Evolutionary conservation across 2,113 vertebrate genomes (phyloP).

Genomic region (Dipodomys stephensi): DNA sequence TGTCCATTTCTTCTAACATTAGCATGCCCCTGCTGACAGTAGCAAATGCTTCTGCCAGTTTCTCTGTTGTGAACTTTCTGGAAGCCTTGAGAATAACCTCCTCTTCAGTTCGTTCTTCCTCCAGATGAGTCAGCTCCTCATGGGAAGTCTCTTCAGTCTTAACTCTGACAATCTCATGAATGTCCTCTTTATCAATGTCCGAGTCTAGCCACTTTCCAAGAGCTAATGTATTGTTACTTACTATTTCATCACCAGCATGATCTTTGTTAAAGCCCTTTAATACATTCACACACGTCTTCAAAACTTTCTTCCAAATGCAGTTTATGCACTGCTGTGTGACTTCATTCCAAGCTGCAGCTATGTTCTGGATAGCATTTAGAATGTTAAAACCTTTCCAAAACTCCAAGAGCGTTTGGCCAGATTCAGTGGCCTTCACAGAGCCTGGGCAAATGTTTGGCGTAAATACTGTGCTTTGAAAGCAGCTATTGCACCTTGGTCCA

Average conservation of each 20-base stretch:
- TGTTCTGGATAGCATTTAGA: background rate
- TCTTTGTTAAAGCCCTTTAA: background rate
- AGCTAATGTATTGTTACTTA: background rate
- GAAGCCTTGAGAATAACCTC: background rate
- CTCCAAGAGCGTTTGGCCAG: background rate
- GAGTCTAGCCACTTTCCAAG: conserved; percentile 1
- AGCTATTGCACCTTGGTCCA: background rate
- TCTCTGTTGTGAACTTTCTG: background rate
- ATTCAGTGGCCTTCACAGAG: background rate
- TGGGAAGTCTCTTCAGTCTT: background rate
- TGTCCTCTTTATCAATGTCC: background rate
- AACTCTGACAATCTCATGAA: background rate
- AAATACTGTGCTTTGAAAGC: background rate
- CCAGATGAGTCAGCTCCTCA: background rate
- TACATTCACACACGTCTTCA: background rate
- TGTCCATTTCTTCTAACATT: background rate
- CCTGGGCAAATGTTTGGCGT: background rate
- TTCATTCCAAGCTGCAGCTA: background rate
- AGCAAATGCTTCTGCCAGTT: conserved; percentile 14
- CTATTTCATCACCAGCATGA: background rate
- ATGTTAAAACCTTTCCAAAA: background rate
- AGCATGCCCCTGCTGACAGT: background rate
- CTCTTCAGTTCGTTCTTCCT: background rate
- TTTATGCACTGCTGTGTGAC: background rate
- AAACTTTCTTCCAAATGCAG: background rate